Evolutionary conservation across 2,888 invertebrate genomes (phyloP).

Genomic region (Mellilla xanthometata): DNA sequence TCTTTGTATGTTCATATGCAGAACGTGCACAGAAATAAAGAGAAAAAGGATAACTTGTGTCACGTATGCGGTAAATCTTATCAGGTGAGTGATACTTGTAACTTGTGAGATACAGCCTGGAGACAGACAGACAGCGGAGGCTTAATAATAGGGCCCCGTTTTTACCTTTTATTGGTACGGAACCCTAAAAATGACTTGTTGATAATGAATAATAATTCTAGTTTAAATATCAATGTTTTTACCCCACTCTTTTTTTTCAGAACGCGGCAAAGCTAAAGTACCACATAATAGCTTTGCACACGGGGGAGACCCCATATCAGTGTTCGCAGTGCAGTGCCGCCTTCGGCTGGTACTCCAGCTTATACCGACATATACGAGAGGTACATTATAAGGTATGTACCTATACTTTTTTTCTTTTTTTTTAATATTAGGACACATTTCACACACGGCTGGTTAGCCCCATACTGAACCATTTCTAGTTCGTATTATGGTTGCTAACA

Average conservation of each 20-base stretch:
- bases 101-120: too few species aligned
- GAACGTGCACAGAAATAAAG: slow-evolving; percentile 63
- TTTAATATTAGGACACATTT: too few species aligned
- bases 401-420: too few species aligned
- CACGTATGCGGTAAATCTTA: slow-evolving; percentile 76
- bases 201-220: too few species aligned
- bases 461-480: too few species aligned
- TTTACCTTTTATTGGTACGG: too few species aligned
- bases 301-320: slow-evolving; percentile 65
- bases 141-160: too few species aligned
- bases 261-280: slow-evolving; percentile 71
- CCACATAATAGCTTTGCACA: slow-evolving; percentile 74
- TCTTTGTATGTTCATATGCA: slow-evolving; percentile 70
- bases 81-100: slow-evolving; percentile 56
- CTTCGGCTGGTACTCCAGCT: slow-evolving; percentile 74
- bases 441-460: too few species aligned
- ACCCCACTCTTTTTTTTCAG: slow-evolving; percentile 37
- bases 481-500: too few species aligned
- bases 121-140: too few species aligned
- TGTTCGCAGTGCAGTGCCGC: slow-evolving; percentile 62
- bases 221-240: too few species aligned
- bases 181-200: too few species aligned
- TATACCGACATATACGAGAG: slow-evolving; percentile 66
- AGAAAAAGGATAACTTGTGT: slow-evolving; percentile 65
- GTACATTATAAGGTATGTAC: slow-evolving; percentile 65